phyloP scores from a whole-genome alignment of 2,113 vertebrate genomes.

The Microcebus lehilahytsara region DNA sequence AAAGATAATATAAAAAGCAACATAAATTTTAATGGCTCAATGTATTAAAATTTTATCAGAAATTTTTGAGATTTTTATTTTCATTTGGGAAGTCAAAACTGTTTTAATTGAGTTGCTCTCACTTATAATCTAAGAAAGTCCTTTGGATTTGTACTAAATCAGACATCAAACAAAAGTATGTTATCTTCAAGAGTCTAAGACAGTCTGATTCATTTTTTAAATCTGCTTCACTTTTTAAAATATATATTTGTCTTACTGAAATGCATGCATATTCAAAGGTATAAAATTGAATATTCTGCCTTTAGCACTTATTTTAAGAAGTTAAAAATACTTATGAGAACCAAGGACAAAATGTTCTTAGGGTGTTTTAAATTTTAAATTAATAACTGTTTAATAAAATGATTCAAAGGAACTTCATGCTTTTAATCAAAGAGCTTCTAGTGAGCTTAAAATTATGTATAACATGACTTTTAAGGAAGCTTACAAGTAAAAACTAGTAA shows the following conservation, averaged over 20 bases:
- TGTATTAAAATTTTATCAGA: background rate
- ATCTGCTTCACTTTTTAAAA: background rate
- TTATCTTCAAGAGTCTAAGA: background rate
- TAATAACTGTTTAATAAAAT: background rate
- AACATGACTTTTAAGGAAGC: background rate
- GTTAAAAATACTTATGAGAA: constrained; percentile 11
- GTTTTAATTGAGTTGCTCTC: background rate
- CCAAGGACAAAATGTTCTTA: background rate
- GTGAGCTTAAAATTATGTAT: background rate
- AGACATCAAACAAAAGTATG: background rate
- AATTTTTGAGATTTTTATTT: background rate
- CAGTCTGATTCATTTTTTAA: background rate
- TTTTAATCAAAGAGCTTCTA: background rate
- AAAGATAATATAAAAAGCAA: background rate
- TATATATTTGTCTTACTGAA: background rate
- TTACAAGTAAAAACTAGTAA: background rate
- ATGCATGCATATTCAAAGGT: background rate
- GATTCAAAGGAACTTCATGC: constrained; percentile 15
- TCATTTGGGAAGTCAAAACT: background rate
- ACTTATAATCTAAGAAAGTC: background rate
- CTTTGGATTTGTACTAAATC: background rate
- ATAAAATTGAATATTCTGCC: background rate
- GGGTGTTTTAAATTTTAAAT: constrained; percentile 25
- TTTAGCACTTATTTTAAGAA: background rate
- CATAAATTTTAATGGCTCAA: background rate